phyloP scores from a whole-genome alignment of 1,140 invertebrate species.

The Leptestheria dahalacensis region DNA sequence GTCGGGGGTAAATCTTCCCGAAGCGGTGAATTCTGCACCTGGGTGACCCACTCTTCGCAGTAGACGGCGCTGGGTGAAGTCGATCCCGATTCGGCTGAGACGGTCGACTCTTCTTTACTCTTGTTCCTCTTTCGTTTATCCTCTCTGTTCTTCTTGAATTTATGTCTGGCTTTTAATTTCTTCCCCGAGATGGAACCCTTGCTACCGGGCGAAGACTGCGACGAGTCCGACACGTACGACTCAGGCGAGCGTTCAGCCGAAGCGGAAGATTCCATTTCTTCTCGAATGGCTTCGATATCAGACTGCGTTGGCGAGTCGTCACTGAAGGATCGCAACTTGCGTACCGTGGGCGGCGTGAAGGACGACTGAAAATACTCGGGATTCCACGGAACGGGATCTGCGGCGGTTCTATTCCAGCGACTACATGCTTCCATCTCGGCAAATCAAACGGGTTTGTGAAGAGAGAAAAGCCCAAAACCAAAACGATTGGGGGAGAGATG shows the following conservation, averaged over 20 bases:
- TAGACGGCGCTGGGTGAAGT: neutral
- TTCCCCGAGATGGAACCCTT: neutral
- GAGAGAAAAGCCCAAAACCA: too few species aligned
- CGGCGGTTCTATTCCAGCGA: neutral
- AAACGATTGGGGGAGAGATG: neutral
- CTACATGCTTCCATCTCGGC: too few species aligned
- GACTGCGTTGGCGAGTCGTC: constrained; percentile 1
- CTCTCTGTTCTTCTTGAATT: neutral
- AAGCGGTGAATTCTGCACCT: neutral
- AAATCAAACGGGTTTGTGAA: neutral
- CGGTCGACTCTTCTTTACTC: neutral
- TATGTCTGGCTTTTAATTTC: neutral
- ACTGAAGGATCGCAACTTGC: neutral
- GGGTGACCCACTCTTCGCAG: constrained; percentile 4
- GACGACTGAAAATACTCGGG: neutral
- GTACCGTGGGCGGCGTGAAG: neutral
- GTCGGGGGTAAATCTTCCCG: neutral
- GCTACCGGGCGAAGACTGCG: neutral
- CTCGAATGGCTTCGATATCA: neutral
- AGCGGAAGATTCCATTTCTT: neutral
- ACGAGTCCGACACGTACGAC: constrained; percentile 2
- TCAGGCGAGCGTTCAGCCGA: neutral
- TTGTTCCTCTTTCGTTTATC: neutral
- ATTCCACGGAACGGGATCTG: neutral
- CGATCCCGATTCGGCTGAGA: neutral